phyloP scores from a whole-genome alignment of 1,140 invertebrate genomes.

The Drosophila athabasca region DNA sequence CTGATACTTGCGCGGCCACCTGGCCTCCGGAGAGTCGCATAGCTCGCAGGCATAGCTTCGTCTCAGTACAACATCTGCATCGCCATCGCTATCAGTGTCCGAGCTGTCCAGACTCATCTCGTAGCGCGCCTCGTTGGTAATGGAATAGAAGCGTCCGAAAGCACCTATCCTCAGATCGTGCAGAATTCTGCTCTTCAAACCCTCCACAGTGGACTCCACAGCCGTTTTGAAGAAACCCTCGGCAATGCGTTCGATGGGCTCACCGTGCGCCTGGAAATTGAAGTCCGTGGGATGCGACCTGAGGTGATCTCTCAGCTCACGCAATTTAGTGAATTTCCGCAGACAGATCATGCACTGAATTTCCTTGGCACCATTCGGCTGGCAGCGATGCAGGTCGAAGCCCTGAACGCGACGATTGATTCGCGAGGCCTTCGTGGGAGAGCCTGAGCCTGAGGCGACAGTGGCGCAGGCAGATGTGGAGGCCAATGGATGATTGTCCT shows the following conservation, averaged over 20 bases:
- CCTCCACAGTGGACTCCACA: slow-evolving; percentile 57
- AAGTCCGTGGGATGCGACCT: slow-evolving; percentile 53
- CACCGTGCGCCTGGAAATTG: slow-evolving; percentile 54
- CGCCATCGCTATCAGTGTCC: slow-evolving; percentile 64
- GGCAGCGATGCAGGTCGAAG: slow-evolving; percentile 62
- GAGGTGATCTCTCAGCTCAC: slow-evolving; percentile 58
- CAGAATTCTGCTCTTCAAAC: slow-evolving; percentile 52
- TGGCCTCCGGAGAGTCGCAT: slow-evolving; percentile 38
- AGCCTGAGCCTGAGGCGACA: background rate
- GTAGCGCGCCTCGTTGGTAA: slow-evolving; percentile 68
- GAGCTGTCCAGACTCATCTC: slow-evolving; percentile 72
- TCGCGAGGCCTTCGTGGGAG: slow-evolving; percentile 39
- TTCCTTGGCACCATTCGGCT: slow-evolving; percentile 65
- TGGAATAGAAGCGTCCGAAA: slow-evolving; percentile 66
- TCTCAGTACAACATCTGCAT: slow-evolving; percentile 55
- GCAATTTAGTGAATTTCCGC: slow-evolving; percentile 50
- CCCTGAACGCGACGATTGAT: slow-evolving; percentile 60
- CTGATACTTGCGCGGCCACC: slow-evolving; percentile 66
- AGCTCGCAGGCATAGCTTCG: slow-evolving; percentile 66
- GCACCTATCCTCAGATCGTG: slow-evolving; percentile 54
- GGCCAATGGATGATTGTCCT: slow-evolving; percentile 31
- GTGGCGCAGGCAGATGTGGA: slow-evolving; percentile 30
- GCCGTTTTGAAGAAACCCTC: slow-evolving; percentile 71
- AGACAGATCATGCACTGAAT: slow-evolving; percentile 73
- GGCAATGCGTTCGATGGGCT: slow-evolving; percentile 66